Evolutionary conservation across 2,888 invertebrate genomes (phyloP).

Genomic region (Spodoptera littoralis): DNA sequence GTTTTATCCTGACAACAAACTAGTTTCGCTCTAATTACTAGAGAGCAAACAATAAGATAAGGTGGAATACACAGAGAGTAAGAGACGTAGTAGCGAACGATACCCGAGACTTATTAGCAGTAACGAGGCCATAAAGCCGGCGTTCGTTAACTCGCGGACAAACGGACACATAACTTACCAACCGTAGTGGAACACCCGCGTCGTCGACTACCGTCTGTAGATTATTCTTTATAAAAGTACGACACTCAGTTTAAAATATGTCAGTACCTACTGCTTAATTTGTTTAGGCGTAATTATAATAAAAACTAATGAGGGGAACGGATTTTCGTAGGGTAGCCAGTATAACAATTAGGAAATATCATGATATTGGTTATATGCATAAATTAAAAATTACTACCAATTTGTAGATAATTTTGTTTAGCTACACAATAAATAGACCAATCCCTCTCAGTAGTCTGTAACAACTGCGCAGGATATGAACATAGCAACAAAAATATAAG

Average conservation of each 20-base stretch:
- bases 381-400: background rate
- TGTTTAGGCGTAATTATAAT: conserved; percentile 10
- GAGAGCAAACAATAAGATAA: conserved; percentile 21
- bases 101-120: conserved; percentile 68
- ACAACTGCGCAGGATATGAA: conserved; percentile 38
- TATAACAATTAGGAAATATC: background rate
- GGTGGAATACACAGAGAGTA: conserved; percentile 20
- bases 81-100: conserved; percentile 28
- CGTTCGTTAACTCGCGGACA: conserved; percentile 54
- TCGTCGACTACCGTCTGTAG: conserved; percentile 49
- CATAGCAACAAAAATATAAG: conserved; percentile 38
- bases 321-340: background rate
- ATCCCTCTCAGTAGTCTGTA: conserved; percentile 9
- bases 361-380: background rate
- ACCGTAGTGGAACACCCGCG: conserved; percentile 68
- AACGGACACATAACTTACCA: conserved; percentile 58
- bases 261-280: background rate
- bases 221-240: conserved; percentile 36
- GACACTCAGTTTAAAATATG: conserved; percentile 25
- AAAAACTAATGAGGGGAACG: conserved; percentile 11
- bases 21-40: background rate
- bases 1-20: background rate
- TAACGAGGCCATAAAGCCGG: conserved; percentile 62
- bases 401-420: background rate
- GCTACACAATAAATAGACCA: conserved; percentile 22